A percentile compares a stretch with the other conserved stretches of the same genome.
These are phyloP conservation scores for Zapornia atra DNA, from an alignment of 2,113 vertebrate genomes.

Conservation along the genomic window DNA sequence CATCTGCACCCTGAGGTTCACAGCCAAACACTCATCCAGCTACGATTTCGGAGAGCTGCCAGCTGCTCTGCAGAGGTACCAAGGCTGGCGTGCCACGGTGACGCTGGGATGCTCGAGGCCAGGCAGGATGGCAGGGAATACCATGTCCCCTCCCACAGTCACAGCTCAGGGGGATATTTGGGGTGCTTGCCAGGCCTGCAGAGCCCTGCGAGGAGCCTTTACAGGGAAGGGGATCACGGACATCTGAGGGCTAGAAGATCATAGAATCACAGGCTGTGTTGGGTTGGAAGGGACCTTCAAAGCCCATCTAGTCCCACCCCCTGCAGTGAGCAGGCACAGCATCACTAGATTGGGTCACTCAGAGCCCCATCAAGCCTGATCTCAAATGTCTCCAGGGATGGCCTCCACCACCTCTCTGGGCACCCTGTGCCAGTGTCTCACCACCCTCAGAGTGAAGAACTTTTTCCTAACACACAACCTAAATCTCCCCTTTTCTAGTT, in stretches of 20 bases:
- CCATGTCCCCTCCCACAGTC: background rate
- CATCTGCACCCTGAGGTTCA: background rate
- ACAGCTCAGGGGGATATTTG: background rate
- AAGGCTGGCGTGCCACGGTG: accelerated
- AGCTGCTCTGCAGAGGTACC: background rate
- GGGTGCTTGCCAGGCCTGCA: background rate
- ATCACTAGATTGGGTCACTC: no score
- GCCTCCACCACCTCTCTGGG: no score
- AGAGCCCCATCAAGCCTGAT: no score
- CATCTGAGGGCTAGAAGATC: background rate
- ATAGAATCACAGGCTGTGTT: no score
- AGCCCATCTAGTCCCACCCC: no score
- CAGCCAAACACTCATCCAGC: background rate
- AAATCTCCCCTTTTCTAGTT: no score
- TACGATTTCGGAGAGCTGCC: accelerated
- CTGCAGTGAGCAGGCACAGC: no score
- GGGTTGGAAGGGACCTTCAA: no score
- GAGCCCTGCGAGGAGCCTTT: accelerated
- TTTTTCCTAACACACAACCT: no score
- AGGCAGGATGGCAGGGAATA: background rate
- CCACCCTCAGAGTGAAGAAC: no score
- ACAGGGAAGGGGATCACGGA: background rate
- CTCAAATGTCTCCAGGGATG: no score
- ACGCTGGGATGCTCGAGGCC: background rate
- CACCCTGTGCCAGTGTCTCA: no score